Evolutionary conservation across 2,113 vertebrate genomes (phyloP), one percentile per base, ranked within the genome.

Genomic region (Thamnophis sirtalis): DNA sequence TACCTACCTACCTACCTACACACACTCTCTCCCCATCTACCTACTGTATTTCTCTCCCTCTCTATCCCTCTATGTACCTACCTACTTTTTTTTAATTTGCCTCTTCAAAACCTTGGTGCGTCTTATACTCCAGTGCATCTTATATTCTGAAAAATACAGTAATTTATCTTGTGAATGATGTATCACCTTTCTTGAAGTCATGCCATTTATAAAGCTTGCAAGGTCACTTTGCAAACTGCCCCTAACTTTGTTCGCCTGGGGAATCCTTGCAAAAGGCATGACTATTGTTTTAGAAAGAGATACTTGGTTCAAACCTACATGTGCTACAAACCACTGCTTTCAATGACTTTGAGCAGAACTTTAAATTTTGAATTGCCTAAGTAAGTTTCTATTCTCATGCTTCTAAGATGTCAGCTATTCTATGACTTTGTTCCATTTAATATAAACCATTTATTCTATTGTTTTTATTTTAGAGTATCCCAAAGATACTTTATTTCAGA

Each of bases 371-470:
- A 56, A 22, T 84, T 33, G 3, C 1, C 5, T 17, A n/a, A 88
- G 85, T 92, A 50, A 60, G 19, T 91, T 84, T 94, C 48, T 86
- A 51, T 33, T 24, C 58, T 53, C 28, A 94, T 92, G 51, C 24
- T 48, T 38, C 73, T 91, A 94, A 54, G 17, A 15, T 56, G 13
- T 84, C 0, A 53, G 13, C 15, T 90, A 1, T 19, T 3, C n/a
- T 87, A 87, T 28, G 6, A 49, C 56, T 48, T 60, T 49, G 8
- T n/a, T 73, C 19, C 8, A 10, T 28, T 17, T 26, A 43, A 26
- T 48, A 10, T 43, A 58, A 86, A 5, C 3, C 1, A 33, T 55
- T 91, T 50, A n/a, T 17, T 80, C 9, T 60, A 86, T 26, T 26
- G 28, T 26, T 92, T 55, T 48, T 54, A 55, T 55, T 88, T 88